phyloP scores from a whole-genome alignment of 2,888 invertebrate genomes.

The Tenthredo amoena region DNA sequence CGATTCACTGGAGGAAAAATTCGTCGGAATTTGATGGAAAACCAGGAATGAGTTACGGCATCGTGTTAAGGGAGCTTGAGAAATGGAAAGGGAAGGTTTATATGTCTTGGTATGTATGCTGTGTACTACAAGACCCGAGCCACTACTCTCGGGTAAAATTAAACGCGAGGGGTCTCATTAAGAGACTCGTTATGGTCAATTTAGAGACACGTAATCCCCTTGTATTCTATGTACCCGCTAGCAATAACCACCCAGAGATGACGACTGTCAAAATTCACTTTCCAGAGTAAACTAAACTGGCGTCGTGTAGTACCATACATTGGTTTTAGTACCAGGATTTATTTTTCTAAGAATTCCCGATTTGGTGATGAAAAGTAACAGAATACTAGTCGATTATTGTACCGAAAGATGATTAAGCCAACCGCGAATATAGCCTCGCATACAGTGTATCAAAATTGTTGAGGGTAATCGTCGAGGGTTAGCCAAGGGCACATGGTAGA shows the following conservation, averaged over 20 bases:
- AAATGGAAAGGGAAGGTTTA: background rate
- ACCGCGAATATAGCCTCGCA: background rate
- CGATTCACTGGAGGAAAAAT: too few species aligned
- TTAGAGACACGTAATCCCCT: conserved; percentile 34
- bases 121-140: background rate
- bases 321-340: background rate
- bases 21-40: background rate
- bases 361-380: background rate
- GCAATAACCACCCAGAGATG: background rate
- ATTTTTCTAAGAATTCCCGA: too few species aligned
- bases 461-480: conserved; percentile 24
- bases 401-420: background rate
- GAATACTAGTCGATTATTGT: background rate
- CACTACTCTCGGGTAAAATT: conserved; percentile 14
- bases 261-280: conserved; percentile 40
- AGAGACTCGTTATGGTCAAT: conserved; percentile 44
- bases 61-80: background rate
- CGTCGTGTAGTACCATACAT: background rate
- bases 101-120: too few species aligned
- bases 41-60: background rate
- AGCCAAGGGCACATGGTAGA: conserved; percentile 67
- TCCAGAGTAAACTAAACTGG: background rate
- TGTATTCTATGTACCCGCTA: background rate
- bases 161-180: conserved; percentile 11
- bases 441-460: background rate